A percentile compares a stretch with the other conserved stretches of the same genome.
Evolutionary conservation across 2,797 vertebrate species (phyloP).

Genomic region (Tachyglossus aculeatus): DNA sequence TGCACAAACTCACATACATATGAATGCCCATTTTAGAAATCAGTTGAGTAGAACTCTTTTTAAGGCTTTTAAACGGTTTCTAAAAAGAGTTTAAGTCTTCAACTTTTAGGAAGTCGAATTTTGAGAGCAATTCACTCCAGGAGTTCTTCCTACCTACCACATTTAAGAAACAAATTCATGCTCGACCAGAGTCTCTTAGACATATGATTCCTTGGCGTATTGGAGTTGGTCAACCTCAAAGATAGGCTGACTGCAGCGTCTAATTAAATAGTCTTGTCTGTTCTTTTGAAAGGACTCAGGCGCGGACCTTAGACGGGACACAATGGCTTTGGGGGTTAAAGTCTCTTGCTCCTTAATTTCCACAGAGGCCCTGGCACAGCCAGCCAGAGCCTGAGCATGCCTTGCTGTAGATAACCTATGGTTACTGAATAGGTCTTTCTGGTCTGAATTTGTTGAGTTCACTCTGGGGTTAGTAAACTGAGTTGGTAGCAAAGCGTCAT

Average conservation of each 20-base stretch:
- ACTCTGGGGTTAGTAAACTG: neutral
- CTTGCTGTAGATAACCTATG: slow-evolving; percentile 11
- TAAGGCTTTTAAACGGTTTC: neutral
- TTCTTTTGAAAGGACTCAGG: slow-evolving; percentile 78
- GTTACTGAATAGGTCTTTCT: slow-evolving; percentile 21
- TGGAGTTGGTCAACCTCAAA: slow-evolving; percentile 84
- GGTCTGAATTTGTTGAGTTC: neutral
- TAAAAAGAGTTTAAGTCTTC: slow-evolving; percentile 69
- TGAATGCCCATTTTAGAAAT: neutral
- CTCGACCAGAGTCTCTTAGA: slow-evolving; percentile 68
- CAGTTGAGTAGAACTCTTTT: neutral
- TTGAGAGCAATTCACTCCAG: neutral
- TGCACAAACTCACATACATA: neutral
- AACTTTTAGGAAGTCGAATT: slow-evolving; percentile 24
- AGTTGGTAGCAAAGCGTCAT: neutral
- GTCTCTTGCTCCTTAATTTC: slow-evolving; percentile 36
- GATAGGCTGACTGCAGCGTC: slow-evolving; percentile 83
- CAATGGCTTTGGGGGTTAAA: slow-evolving; percentile 34
- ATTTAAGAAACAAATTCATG: slow-evolving; percentile 43
- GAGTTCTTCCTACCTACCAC: neutral
- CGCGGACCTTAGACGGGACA: slow-evolving; percentile 80
- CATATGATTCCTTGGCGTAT: slow-evolving; percentile 92
- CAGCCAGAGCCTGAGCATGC: slow-evolving; percentile 9
- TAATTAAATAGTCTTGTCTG: slow-evolving; percentile 66
- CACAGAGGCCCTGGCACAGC: slow-evolving; percentile 16